Base-by-base conservation (phyloP, 2,797 vertebrate genomes). In the Helostoma temminkii region DNA sequence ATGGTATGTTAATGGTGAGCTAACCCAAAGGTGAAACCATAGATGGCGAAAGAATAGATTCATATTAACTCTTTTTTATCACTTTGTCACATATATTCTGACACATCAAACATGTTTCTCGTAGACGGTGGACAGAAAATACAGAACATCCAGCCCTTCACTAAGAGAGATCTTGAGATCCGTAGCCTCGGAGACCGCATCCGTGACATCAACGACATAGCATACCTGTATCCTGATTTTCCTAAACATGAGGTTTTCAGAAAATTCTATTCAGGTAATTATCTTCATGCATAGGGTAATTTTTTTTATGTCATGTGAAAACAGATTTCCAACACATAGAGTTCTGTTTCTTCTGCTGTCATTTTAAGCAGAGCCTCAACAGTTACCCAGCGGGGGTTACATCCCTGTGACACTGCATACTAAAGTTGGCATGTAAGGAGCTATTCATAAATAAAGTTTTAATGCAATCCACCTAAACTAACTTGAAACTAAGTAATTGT, bases 121-220 rank as follows among this genome's bases (percentile, higher is more conserved):
- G 56, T 69, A 88, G 68, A 87, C 91, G 96, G 96, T 9, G 92
- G 94, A 62, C 90, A 94, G 81, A 96, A 94, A 83, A 95, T 99
- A 70, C 96, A 96, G 88, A 99, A 99, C 78, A 97, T 99, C 72
- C 96, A 97, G 76, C 98, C 98, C 7, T 99, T 98, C 88, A 96
- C 94, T 14, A 96, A 96, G 74, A 96, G 94, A 92, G 96, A 98
- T 75, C 87, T 99, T 61, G 96, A 96, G 74, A 97, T 98, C 76
- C 95, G 95, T 3, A 95, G 94, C 45, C 95, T 99, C 0, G 98
- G 96, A 0, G 96, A 99, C 84, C 95, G 96, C 32, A 96, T 99
- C 86, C 92, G 92, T 4, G 97, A 99, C 86, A 95, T 99, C 45
- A 86, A 37, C 34, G 91, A 96, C 85, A 95, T 99, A 62, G 93